Evolutionary conservation across 2,888 invertebrate genomes (phyloP), one percentile per base, ranked within the genome.

Genomic region (Athripsodes cinereus): DNA sequence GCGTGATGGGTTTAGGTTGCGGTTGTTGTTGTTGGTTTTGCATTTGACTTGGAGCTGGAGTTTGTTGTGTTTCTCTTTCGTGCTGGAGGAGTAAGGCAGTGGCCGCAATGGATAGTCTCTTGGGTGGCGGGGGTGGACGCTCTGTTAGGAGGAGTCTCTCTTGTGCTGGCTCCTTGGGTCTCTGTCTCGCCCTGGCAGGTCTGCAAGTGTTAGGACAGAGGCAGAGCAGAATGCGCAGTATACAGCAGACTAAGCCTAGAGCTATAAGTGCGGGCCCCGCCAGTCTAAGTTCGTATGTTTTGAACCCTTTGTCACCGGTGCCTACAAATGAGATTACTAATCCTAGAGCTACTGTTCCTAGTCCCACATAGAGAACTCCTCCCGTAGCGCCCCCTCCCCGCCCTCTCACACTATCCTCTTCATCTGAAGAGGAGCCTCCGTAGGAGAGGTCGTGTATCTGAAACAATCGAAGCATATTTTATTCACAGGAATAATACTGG

Each of bases 261-360:
- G 82, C 75, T 71, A 88, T 84, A 68, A 89, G 82, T 63, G 90
- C 87, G 63, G 92, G 92, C 63, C 93, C 93, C 74, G 92, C 90
- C 69, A 92, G 81, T 67, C 91, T 84, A 66, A 93, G 79, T 71
- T 91, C 92, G 64, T 89, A 84, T 65, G 92, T 92, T 75, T 86
- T 90, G 83, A 88, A 92, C 75, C 86, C 86, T 76, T 92, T 91
- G 78, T 92, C 92, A 69, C 92, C 92, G 65, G 92, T 90, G 67
- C 92, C 92, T 65, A 92, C 92, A 78, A 92, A 92, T 71, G 90
- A 90, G 68, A 92, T 90, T 67, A 92, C 88, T 68, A 91, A 84
- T 57, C 92, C 93, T 66, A 92, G 79, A 21, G 92, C 89, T 61
- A 91, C 85, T 21, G 87, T 88, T 65, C 87, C 90, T 65, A 93